Base-by-base conservation (phyloP, 92 coral and sea anemone species). In the Muricea muricata region DNA sequence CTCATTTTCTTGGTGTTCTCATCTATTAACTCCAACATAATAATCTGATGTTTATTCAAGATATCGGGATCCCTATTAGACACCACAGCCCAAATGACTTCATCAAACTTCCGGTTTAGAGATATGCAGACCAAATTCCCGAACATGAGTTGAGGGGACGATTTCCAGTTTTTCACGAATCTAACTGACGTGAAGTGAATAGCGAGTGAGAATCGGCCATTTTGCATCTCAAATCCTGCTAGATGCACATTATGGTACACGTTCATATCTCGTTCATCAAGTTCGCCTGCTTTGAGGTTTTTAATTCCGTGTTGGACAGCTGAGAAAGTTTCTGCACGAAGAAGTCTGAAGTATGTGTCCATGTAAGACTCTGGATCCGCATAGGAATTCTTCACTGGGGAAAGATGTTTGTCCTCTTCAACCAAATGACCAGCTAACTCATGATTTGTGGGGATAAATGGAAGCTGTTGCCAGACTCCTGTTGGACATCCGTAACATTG, bases 331-430 rank as follows among this genome's bases (percentile, higher is more conserved):
- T 81, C 85, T 10, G 85, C 85, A 4, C 78, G 85, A 6, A 81
- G 85, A 4, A 79, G 72, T 40, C 85, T 63, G 85, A 81, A 81
- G 60, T 81, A 81, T 40, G 78, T 81, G 33, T 81, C 85, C 85
- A 81, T 81, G 85, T 81, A 81, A 29, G 39, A 40, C 26, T 81
- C 85, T 65, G 85, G 34, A 30, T 70, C 60, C 7, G 17, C 10
- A 34, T 81, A 81, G 21, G 85, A 29, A 31, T 81, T 40, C 78
- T 81, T 81, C 45, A 81, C 85, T 30, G 58, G 77, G 9, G 85
- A 65, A 24, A 81, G 79, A 40, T 81, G 85, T 41, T 63, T 63
- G 85, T 81, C 85, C 39, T 24, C 61, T 47, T 63, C 85, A 35
- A 81, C 79, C 28, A 81, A 50, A 15, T 30, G 6, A 7, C 78